Percentiles rank a stretch among this genome's conserved stretches.
Evolutionary conservation across 2,797 vertebrate species (phyloP).

Genomic region (Manis javanica): DNA sequence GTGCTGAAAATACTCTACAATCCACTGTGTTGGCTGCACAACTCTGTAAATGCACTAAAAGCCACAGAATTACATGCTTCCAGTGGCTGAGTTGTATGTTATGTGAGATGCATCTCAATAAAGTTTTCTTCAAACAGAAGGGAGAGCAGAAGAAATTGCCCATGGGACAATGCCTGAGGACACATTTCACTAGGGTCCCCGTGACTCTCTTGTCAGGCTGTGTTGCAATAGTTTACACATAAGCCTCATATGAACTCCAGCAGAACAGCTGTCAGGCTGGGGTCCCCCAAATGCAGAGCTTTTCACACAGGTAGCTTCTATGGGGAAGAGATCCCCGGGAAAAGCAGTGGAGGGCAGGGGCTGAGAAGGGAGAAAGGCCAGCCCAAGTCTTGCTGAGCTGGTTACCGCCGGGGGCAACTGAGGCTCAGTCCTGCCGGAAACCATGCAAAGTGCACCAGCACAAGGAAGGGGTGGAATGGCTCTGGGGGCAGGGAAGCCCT

Average conservation of each 20-base stretch:
- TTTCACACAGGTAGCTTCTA: not conserved
- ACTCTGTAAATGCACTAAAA: not conserved
- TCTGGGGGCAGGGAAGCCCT: not conserved
- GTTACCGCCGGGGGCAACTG: not conserved
- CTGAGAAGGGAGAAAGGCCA: not conserved
- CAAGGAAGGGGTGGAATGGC: fast-evolving
- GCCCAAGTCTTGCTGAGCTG: not conserved
- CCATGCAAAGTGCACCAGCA: not conserved
- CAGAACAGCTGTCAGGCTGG: not conserved
- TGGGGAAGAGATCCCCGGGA: not conserved
- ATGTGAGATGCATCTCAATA: not conserved
- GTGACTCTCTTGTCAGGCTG: not conserved
- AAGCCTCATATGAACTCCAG: not conserved
- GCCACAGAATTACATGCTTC: not conserved
- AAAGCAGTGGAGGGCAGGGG: too few relatives aligned
- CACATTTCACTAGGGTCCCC: not conserved
- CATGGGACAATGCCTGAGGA: not conserved
- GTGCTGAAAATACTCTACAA: not conserved
- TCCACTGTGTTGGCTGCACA: not conserved
- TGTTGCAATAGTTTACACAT: not conserved
- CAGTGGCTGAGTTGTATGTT: not conserved
- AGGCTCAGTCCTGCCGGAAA: not conserved
- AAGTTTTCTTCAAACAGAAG: not conserved
- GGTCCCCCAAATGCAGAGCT: not conserved
- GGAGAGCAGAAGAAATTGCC: not conserved